Percentiles rank a stretch among this genome's conserved stretches.
Conservation (phyloP, 2,888 invertebrate genomes). For the Maniola hyperantus region DNA sequence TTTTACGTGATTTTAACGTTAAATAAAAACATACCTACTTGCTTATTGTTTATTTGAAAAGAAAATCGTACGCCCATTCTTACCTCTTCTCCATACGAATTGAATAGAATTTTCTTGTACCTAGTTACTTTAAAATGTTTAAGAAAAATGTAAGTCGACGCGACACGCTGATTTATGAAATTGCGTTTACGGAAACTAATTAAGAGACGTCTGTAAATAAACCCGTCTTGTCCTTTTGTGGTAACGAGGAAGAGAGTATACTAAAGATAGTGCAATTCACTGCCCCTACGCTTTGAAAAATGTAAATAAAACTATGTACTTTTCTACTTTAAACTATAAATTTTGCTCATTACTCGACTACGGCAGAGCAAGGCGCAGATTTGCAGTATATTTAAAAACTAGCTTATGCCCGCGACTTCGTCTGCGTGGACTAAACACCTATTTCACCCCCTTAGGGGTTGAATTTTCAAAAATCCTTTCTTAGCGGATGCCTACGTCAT, state of each 20-base stretch:
- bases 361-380: too few relatives aligned
- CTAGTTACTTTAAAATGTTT: constrained; percentile 8
- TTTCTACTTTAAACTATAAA: background rate
- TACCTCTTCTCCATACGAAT: background rate
- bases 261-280: background rate
- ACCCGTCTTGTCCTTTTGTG: constrained; percentile 17
- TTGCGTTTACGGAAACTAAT: constrained; percentile 23
- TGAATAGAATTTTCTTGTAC: constrained; percentile 4
- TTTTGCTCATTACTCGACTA: background rate
- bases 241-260: constrained; percentile 8
- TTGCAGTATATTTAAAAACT: too few relatives aligned
- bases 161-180: constrained; percentile 16
- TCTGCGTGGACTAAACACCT: too few relatives aligned
- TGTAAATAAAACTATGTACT: background rate
- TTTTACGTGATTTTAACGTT: background rate
- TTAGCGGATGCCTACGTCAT: too few relatives aligned
- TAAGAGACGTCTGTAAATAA: constrained; percentile 22
- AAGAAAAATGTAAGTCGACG: constrained; percentile 19
- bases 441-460: too few relatives aligned
- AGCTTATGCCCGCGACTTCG: too few relatives aligned
- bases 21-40: background rate
- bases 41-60: background rate
- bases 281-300: background rate
- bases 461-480: too few relatives aligned
- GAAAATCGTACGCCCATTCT: background rate